Conservation (phyloP, 2,888 invertebrate genomes). For the Patella depressa region DNA sequence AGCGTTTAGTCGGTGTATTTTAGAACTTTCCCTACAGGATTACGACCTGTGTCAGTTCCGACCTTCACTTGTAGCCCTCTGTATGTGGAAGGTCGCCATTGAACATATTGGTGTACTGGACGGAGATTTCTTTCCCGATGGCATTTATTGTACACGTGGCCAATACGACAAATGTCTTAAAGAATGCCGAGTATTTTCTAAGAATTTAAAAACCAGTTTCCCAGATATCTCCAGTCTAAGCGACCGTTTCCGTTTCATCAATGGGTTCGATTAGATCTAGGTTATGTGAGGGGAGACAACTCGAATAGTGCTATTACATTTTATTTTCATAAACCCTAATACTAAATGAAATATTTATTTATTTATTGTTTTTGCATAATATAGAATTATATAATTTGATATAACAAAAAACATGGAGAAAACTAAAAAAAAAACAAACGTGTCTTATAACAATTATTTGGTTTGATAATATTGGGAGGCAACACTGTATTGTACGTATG, state of each 20-base stretch:
- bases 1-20: constrained; percentile 45
- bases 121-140: constrained; percentile 42
- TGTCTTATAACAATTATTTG: too few relatives aligned
- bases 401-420: too few relatives aligned
- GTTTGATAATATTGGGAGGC: too few relatives aligned
- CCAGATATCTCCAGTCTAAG: constrained; percentile 44
- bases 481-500: too few relatives aligned
- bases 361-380: too few relatives aligned
- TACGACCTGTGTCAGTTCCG: constrained; percentile 54
- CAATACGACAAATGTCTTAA: constrained; percentile 43
- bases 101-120: constrained; percentile 42
- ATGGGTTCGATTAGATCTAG: constrained; percentile 26
- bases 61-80: constrained; percentile 56
- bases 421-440: too few relatives aligned
- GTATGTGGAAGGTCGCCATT: constrained; percentile 50
- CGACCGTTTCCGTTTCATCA: constrained; percentile 41
- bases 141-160: constrained; percentile 36
- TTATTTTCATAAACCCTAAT: too few relatives aligned
- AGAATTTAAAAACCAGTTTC: constrained; percentile 42
- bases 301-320: too few relatives aligned
- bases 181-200: constrained; percentile 45
- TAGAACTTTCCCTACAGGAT: constrained; percentile 57
- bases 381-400: too few relatives aligned
- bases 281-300: neutral
- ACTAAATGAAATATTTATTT: too few relatives aligned